A percentile compares a stretch with the other conserved stretches of the same genome.
These are phyloP conservation scores for Idaea biselata DNA, from an alignment of 2,888 invertebrate species.

Conservation along the genomic window DNA sequence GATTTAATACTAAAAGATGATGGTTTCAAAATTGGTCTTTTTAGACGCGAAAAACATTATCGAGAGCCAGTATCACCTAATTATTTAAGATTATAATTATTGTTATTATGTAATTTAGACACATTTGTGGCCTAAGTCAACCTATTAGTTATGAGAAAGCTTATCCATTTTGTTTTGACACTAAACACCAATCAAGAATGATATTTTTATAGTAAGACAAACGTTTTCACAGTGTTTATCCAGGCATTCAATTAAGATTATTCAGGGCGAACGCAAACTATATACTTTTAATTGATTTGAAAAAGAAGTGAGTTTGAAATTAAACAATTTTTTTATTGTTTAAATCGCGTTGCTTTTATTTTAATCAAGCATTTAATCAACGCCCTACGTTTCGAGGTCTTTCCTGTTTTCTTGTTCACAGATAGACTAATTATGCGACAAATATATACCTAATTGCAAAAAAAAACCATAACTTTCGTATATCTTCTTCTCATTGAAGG, in stretches of 20 bases:
- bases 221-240: slow-evolving; percentile 15
- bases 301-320: no score
- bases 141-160: background rate
- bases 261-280: background rate
- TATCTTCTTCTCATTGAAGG: no score
- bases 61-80: background rate
- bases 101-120: slow-evolving; percentile 9
- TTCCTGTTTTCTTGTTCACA: no score
- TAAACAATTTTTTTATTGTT: no score
- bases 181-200: background rate
- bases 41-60: background rate
- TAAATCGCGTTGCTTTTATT: no score
- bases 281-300: background rate
- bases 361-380: no score
- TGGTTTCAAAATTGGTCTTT: background rate
- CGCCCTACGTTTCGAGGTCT: no score
- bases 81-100: background rate
- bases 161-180: background rate
- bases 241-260: slow-evolving; percentile 4
- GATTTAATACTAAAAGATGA: background rate
- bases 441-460: no score
- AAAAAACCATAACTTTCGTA: no score
- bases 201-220: slow-evolving; percentile 12
- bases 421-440: no score
- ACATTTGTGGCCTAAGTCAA: slow-evolving; percentile 12